A percentile compares a stretch with the other conserved stretches of the same genome.
Conservation (phyloP, 2,888 invertebrate genomes). For the Flabesymbios commensalis region DNA sequence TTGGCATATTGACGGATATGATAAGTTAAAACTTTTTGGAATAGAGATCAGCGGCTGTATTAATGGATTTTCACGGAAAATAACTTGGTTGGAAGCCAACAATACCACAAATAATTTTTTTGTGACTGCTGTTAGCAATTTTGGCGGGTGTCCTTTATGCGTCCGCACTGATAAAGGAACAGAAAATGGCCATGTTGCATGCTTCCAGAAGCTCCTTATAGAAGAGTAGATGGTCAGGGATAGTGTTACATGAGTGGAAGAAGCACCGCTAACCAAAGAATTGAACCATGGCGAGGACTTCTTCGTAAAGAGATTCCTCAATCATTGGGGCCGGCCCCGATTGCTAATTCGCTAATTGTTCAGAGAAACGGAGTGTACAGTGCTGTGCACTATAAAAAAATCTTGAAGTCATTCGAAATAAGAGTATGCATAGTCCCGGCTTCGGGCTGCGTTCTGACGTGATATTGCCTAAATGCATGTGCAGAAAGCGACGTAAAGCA, state of each 20-base stretch:
- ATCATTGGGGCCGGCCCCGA: too few species aligned
- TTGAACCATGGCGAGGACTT: slow-evolving; percentile 1
- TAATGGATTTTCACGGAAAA: slow-evolving; percentile 31
- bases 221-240: not conserved
- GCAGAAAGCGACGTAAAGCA: too few species aligned
- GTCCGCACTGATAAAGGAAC: slow-evolving; percentile 3
- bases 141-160: not conserved
- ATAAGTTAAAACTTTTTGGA: slow-evolving; percentile 35
- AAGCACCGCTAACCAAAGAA: slow-evolving; percentile 3
- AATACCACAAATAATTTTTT: slow-evolving; percentile 19
- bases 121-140: slow-evolving; percentile 1
- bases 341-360: too few species aligned
- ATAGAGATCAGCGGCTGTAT: slow-evolving; percentile 36
- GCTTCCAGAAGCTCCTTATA: slow-evolving; percentile 1
- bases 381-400: too few species aligned
- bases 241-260: not conserved
- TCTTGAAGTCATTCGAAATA: too few species aligned
- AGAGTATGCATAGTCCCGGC: too few species aligned
- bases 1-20: slow-evolving; percentile 37
- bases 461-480: too few species aligned
- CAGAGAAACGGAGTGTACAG: too few species aligned
- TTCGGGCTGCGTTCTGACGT: too few species aligned
- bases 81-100: slow-evolving; percentile 34
- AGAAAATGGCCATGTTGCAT: not conserved
- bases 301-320: not conserved